Percentiles rank a stretch among this genome's conserved stretches.
Conservation (phyloP, 1,140 invertebrate species). For the Steinernema khuongi region DNA sequence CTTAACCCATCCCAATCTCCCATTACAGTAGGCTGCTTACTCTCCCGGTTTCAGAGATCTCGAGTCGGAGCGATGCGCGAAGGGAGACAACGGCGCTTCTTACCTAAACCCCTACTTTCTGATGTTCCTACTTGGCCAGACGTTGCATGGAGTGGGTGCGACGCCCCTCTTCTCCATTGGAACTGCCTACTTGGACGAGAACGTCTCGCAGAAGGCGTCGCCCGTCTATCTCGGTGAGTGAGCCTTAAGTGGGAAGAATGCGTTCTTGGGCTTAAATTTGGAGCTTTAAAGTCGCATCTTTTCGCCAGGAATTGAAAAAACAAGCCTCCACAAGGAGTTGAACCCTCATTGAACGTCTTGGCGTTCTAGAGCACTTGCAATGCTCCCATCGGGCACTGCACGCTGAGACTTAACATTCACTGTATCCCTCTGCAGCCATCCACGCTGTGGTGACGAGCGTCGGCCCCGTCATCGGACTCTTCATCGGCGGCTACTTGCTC, state of each 20-base stretch:
- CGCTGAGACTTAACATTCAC: neutral
- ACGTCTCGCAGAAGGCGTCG: constrained; percentile 59
- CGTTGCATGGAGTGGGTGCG: constrained; percentile 52
- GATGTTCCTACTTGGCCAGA: constrained; percentile 55
- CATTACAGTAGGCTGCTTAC: neutral
- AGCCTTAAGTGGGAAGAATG: neutral
- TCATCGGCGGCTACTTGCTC: constrained; percentile 54
- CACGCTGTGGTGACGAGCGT: constrained; percentile 53
- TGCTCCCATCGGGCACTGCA: neutral
- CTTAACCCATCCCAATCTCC: neutral
- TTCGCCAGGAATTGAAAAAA: too few relatives aligned
- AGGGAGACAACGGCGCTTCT: constrained; percentile 32
- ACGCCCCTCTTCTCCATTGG: constrained; percentile 58
- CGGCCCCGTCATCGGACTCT: constrained; percentile 55
- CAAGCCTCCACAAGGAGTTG: neutral
- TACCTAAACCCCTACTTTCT: constrained; percentile 56
- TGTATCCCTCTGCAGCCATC: constrained; percentile 43
- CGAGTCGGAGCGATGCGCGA: constrained; percentile 32
- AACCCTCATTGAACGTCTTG: neutral
- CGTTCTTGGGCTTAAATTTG: too few relatives aligned
- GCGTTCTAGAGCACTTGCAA: neutral
- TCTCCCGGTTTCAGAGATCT: constrained; percentile 38
- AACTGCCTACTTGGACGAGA: constrained; percentile 57
- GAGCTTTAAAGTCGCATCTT: too few relatives aligned
- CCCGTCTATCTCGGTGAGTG: constrained; percentile 55